Evolutionary conservation across 2,888 invertebrate genomes (phyloP).

Genomic region (Drosophila rubida): DNA sequence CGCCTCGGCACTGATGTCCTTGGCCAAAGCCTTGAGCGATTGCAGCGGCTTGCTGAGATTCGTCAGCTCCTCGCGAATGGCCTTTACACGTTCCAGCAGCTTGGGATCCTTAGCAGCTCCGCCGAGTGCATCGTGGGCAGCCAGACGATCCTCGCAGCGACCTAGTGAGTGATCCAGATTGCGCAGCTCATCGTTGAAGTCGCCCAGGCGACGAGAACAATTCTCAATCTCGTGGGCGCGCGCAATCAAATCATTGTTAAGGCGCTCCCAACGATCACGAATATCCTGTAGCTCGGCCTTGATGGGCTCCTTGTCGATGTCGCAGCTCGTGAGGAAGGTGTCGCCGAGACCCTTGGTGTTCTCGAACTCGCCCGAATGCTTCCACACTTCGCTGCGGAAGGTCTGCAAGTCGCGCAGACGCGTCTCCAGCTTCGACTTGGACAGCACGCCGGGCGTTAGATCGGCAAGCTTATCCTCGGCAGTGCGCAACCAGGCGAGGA

Average conservation of each 20-base stretch:
- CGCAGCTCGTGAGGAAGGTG: constrained; percentile 94
- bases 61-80: constrained; percentile 92
- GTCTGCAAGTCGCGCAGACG: constrained; percentile 94
- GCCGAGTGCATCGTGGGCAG: constrained; percentile 88
- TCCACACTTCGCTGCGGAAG: constrained; percentile 97
- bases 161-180: constrained; percentile 94
- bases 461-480: constrained; percentile 93
- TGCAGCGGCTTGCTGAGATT: constrained; percentile 90
- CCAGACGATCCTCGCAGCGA: constrained; percentile 94
- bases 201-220: constrained; percentile 91
- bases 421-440: constrained; percentile 93
- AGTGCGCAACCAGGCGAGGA: constrained; percentile 94
- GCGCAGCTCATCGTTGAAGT: constrained; percentile 93
- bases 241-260: constrained; percentile 90
- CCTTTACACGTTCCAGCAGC: constrained; percentile 93
- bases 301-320: constrained; percentile 95
- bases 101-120: constrained; percentile 93
- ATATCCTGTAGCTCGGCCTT: constrained; percentile 92
- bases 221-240: constrained; percentile 88
- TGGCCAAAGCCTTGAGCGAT: constrained; percentile 86
- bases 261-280: constrained; percentile 95
- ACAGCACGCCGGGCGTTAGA: constrained; percentile 92
- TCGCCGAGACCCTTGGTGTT: constrained; percentile 94
- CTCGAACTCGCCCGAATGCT: constrained; percentile 96
- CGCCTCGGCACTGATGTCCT: constrained; percentile 91